Base-by-base conservation (phyloP, 2,888 invertebrate genomes). In the Conchocele bisecta region DNA sequence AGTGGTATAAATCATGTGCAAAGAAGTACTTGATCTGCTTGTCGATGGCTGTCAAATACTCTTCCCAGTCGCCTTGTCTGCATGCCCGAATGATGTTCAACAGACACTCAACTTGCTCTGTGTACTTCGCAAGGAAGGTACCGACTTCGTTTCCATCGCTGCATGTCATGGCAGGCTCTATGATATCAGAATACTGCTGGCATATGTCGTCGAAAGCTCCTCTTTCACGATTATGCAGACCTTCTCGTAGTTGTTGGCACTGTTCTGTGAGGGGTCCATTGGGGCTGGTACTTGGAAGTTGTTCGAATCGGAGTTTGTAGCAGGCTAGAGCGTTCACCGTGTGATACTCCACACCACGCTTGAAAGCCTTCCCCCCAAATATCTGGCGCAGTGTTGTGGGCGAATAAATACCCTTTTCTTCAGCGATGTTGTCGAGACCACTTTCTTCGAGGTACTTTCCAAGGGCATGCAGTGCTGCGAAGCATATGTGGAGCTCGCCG, bases 391-490 rank as follows among this genome's bases (percentile, higher is more conserved):
- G 71, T 41, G 71, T 66, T 51, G 69, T 57, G 2, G 56, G 39
- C 20, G 64, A 57, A 58, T 68, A 69, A 24, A 33, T 41, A 29
- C 65, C 58, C 48, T 65, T 69, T 50, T 69, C 70, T 57, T 57
- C 48, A 22, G 71, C 65, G 53, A 42, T 53, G 2, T 53, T 67
- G 42, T 67, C 50, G 11, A 59, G 2, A 28, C 71, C 66, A 37
- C 58, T 66, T 15, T 31, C 58, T 53, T 68, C 66, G 28, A 69
- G 13, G n/a, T 56, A 58, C 67, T 69, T 68, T 13, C 59, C 59
- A 53, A 67, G 71, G 37, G 44, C 66, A 44, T 71, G 71, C 46
- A 71, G 54, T 26, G 59, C 44, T 46, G 66, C 71, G 53, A 68
- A 71, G 24, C 29, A 65, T 53, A 59, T 71, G 33, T 59, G 66